Base-by-base conservation (phyloP, 2,113 vertebrate species). In the Boleophthalmus pectinirostris region DNA sequence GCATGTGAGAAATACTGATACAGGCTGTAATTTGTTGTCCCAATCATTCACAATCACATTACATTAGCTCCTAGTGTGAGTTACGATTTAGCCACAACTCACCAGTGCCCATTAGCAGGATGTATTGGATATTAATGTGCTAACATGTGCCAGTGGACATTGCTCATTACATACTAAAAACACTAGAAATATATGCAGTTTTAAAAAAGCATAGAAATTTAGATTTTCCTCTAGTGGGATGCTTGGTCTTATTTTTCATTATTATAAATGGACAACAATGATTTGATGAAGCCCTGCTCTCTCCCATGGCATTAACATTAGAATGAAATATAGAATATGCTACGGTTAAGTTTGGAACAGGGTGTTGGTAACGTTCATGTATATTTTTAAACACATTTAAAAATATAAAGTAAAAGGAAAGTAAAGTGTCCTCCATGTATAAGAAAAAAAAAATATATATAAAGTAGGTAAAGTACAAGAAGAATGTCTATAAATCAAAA, bases 11-110 rank as follows among this genome's bases (percentile, higher is more conserved):
- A 69, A 54, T n/a, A 45, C 38, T 21, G 9, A 64, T 21, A 18
- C 58, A 61, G 66, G 6, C 10, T 69, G 38, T 49, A 10, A 63
- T n/a, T 16, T 57, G 43, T 64, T 72, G 35, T 49, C 33, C 23
- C n/a, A 45, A 25, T 46, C 38, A 66, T 46, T 66, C 65, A 66
- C 43, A 43, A 38, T 64, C 61, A 25, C 45, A 20, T 64, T 64
- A 43, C 29, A 64, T 64, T 43, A 64, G 33, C 20, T 33, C 20
- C 20, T 33, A 11, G 60, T 18, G 16, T 64, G 5, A 66, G 69
- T 63, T 49, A 56, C 13, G 43, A 13, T 56, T 21, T 29, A 47
- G 18, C 18, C 51, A 70, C 25, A 47, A 74, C 25, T 71, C 21
- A 45, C 21, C 29, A 15, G 13, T 10, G 15, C 16, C 47, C 21